Evolutionary conservation across 92 coral and sea anemone genomes (phyloP).

Genomic region (Heteractis magnifica): DNA sequence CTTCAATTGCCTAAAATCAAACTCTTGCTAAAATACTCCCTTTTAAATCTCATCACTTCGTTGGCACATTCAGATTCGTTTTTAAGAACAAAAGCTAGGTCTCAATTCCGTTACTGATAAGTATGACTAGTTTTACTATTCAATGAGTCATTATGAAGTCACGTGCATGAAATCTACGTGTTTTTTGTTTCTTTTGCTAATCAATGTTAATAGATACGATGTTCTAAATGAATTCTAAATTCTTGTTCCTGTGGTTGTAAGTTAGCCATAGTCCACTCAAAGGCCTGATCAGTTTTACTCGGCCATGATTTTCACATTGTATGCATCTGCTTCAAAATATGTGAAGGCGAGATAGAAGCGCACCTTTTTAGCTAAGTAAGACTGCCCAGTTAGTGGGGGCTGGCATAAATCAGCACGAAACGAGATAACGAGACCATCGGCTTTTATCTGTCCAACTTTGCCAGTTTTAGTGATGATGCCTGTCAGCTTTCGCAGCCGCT

Average conservation of each 20-base stretch:
- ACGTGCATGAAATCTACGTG: no score
- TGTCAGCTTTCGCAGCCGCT: constrained; percentile 38
- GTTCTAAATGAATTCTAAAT: no score
- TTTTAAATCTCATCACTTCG: no score
- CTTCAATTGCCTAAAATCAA: no score
- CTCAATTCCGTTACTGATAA: no score
- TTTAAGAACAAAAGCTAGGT: no score
- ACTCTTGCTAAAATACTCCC: no score
- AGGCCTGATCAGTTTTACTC: not conserved
- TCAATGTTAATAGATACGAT: no score
- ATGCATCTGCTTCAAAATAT: constrained; percentile 63
- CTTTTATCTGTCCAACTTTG: constrained; percentile 54
- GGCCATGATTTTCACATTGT: constrained; percentile 53
- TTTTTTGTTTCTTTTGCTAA: no score
- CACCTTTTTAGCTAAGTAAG: constrained; percentile 41
- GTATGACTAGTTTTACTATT: no score
- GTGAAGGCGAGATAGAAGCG: constrained; percentile 60
- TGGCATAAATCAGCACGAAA: constrained; percentile 69
- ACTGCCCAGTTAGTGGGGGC: constrained; percentile 48
- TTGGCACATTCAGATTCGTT: no score
- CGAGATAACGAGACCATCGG: constrained; percentile 36
- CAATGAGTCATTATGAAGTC: no score
- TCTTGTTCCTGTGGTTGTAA: not conserved
- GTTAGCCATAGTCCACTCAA: not conserved
- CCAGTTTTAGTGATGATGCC: constrained; percentile 50